Base-by-base conservation (phyloP, 2,113 vertebrate genomes). In the Ciconia boyciana region DNA sequence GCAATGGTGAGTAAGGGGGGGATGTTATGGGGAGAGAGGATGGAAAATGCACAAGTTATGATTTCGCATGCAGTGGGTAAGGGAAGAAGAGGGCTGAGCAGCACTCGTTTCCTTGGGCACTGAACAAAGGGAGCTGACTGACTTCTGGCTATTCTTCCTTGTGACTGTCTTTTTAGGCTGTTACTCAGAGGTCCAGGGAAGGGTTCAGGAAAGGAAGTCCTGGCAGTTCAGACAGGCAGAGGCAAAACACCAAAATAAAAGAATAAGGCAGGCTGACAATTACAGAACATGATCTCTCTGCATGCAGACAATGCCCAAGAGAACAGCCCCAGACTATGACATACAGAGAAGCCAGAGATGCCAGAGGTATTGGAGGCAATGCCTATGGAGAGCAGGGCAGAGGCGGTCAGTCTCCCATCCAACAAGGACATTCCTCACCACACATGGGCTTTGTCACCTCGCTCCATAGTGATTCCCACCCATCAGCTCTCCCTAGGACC, bases 281-380 rank as follows among this genome's bases (percentile, higher is more conserved):
- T 89, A 85, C 39, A 94, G 92, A 96, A 92, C 44, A 11, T 79
- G 52, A 88, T 51, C 92, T 96, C 91, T 93, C 95, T 87, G 96
- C 96, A 98, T 97, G 98, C 97, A 98, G 95, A 97, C 94, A 87
- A 90, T 95, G 97, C 98, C 94, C 88, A 95, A 97, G 98, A 98
- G 97, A 97, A 98, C 95, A 98, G 97, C 96, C 90, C 97, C 98
- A 98, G 97, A 98, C 97, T 94, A 86, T 5, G 76, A 97, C 95
- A 98, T 97, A 98, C 95, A 98, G 97, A 97, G 98, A 98, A 96
- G 96, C 95, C 96, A 92, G 89, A 95, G 69, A 94, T 96, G 90
- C 89, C 90, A 96, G 90, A 95, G 89, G 81, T 88, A 80, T 16
- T 48, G 68, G 51, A 91, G 95, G 93, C 83, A 20, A 74, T 91